A percentile compares a stretch with the other conserved stretches of the same genome.
Evolutionary conservation across 2,113 vertebrate genomes (phyloP).

Genomic region (Scopus umbretta): DNA sequence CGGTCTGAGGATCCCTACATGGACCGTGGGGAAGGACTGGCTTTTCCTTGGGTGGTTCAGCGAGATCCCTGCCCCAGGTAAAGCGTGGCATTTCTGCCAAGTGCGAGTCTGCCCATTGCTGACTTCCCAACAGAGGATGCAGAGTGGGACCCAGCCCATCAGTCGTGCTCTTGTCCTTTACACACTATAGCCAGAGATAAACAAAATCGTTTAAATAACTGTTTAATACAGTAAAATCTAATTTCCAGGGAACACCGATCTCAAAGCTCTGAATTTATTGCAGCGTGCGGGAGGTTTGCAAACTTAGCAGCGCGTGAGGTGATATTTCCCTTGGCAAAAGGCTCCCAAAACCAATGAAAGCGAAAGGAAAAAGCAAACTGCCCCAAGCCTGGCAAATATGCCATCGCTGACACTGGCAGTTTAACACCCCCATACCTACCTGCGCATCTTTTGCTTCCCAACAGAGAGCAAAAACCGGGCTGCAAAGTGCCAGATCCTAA

Average conservation of each 20-base stretch:
- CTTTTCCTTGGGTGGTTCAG: background rate
- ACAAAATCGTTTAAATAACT: background rate
- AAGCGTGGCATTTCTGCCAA: background rate
- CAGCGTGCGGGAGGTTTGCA: background rate
- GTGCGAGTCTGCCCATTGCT: background rate
- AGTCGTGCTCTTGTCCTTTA: accelerated
- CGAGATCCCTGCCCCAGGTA: background rate
- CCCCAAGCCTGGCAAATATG: background rate
- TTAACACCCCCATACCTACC: background rate
- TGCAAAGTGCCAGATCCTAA: background rate
- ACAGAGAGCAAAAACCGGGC: background rate
- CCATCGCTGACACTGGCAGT: background rate
- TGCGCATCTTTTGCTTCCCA: background rate
- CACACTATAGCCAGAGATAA: background rate
- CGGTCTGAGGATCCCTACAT: background rate
- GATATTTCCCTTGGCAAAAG: background rate
- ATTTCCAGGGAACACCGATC: background rate
- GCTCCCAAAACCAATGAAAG: background rate
- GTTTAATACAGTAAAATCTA: background rate
- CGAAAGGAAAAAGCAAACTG: background rate
- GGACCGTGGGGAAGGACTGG: background rate
- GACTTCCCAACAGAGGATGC: background rate
- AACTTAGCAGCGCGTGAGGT: background rate
- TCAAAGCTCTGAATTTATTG: background rate
- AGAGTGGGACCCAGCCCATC: background rate